Evolutionary conservation across 2,113 vertebrate species (phyloP).

Genomic region (Labrus mixtus): DNA sequence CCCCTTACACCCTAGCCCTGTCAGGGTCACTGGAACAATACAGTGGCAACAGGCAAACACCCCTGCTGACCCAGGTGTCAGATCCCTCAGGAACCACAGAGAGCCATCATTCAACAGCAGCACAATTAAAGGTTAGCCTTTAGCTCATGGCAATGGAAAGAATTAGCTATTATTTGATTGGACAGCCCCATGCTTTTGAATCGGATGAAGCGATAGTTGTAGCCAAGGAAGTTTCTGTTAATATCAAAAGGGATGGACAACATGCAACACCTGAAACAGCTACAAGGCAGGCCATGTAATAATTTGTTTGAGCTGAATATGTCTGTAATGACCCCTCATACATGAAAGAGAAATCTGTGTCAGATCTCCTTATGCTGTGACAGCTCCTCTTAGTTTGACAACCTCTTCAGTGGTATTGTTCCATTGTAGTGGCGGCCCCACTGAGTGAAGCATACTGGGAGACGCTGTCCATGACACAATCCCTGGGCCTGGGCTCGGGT

Average conservation of each 20-base stretch:
- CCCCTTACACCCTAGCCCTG: slow-evolving; percentile 76
- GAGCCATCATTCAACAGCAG: slow-evolving; percentile 29
- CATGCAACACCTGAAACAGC: slow-evolving; percentile 4
- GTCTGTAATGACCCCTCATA: slow-evolving; percentile 18
- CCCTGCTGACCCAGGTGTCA: slow-evolving; percentile 76
- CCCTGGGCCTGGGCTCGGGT: slow-evolving; percentile 79
- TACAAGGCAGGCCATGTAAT: background rate
- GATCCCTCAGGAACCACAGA: slow-evolving; percentile 72
- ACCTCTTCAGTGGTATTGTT: slow-evolving; percentile 53
- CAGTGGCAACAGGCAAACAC: slow-evolving; percentile 71
- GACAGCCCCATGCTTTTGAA: background rate
- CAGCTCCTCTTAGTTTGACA: slow-evolving; percentile 55
- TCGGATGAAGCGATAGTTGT: background rate
- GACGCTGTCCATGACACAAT: slow-evolving; percentile 82
- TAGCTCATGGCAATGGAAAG: slow-evolving; percentile 33
- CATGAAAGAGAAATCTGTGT: slow-evolving; percentile 53
- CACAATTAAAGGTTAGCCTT: slow-evolving; percentile 3
- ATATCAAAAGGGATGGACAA: slow-evolving; percentile 24
- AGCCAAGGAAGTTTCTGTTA: background rate
- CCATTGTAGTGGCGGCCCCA: slow-evolving; percentile 49
- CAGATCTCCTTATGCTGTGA: slow-evolving; percentile 45
- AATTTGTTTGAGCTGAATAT: slow-evolving; percentile 19
- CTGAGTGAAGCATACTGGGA: slow-evolving; percentile 74
- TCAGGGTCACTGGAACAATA: slow-evolving; percentile 78
- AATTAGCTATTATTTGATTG: slow-evolving; percentile 25